These are phyloP conservation scores for Hypsibius dujardini DNA, from an alignment of 1,140 invertebrate species.

Conservation along the genomic window DNA sequence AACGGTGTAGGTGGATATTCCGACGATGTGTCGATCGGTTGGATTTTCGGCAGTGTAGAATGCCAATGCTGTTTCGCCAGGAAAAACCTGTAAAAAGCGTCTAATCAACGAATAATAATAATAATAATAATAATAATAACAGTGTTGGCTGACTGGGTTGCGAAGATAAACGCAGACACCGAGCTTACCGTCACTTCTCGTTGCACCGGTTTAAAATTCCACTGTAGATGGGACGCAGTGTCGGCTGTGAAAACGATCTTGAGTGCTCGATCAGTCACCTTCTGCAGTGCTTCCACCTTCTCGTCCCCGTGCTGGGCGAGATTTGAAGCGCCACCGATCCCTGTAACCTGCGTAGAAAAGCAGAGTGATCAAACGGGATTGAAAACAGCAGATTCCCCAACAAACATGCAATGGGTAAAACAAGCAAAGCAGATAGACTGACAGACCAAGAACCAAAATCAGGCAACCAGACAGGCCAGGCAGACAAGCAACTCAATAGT, in stretches of 20 bases:
- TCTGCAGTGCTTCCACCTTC: conserved; percentile 57
- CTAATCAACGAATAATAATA: conserved; percentile 15
- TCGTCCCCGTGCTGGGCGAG: conserved; percentile 43
- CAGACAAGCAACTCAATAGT: too few relatives aligned
- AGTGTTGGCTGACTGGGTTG: not conserved
- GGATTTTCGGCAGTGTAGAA: conserved; percentile 95
- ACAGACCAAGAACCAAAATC: too few relatives aligned
- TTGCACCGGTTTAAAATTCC: conserved; percentile 95
- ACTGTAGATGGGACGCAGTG: conserved; percentile 64
- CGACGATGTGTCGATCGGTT: conserved; percentile 64
- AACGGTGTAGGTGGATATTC: conserved; percentile 91
- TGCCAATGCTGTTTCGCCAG: conserved; percentile 91
- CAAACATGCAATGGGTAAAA: too few relatives aligned
- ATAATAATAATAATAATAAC: conserved; percentile 3
- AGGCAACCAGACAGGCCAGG: too few relatives aligned
- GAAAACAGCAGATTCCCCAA: too few relatives aligned
- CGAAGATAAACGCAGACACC: conserved; percentile 23
- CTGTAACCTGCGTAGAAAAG: conserved; percentile 45
- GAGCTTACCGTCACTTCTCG: conserved; percentile 53
- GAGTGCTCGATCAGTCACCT: conserved; percentile 50
- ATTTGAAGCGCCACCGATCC: conserved; percentile 63
- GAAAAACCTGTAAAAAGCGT: conserved; percentile 43
- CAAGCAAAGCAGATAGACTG: too few relatives aligned
- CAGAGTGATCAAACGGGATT: too few relatives aligned
- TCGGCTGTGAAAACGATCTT: conserved; percentile 84